These are phyloP conservation scores for Chiroxiphia lanceolata DNA, from an alignment of 2,797 vertebrate genomes.

Conservation along the genomic window DNA sequence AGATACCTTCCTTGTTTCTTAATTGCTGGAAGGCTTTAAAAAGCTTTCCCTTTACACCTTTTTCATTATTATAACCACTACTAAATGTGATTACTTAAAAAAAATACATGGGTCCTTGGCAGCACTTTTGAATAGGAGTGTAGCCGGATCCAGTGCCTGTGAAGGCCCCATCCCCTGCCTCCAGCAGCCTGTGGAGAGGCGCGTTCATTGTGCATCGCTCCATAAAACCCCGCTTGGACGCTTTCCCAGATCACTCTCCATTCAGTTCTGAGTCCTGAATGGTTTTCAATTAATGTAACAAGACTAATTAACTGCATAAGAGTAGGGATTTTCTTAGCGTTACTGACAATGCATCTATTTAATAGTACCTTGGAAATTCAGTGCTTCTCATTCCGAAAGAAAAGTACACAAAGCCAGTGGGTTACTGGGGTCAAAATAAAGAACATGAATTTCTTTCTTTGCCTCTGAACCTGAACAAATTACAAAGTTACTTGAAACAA, in stretches of 20 bases:
- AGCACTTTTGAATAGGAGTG: accelerated
- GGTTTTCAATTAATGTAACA: constrained; percentile 58
- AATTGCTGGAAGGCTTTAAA: constrained; percentile 8
- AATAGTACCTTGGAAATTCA: constrained; percentile 25
- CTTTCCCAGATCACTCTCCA: constrained; percentile 2
- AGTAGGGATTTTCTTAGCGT: constrained; percentile 1
- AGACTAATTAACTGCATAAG: constrained; percentile 57
- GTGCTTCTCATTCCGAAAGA: not conserved
- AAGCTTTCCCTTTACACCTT: not conserved
- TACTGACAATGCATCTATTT: constrained; percentile 29
- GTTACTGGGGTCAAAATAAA: not conserved
- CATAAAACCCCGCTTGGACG: not conserved
- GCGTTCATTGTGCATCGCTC: accelerated
- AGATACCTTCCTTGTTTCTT: not conserved
- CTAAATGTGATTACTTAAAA: not conserved
- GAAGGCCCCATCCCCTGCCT: not conserved
- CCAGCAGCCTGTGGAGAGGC: not conserved
- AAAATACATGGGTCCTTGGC: not conserved
- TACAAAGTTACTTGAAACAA: constrained; percentile 4
- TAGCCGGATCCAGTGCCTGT: not conserved
- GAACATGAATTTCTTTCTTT: not conserved
- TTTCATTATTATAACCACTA: constrained; percentile 5
- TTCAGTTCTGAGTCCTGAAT: constrained; percentile 29
- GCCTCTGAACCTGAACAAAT: constrained; percentile 27
- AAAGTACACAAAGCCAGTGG: not conserved